Percentiles rank a stretch among this genome's conserved stretches.
These are phyloP conservation scores for Anagyrus pseudococci DNA, from an alignment of 2,888 invertebrate species.

Conservation along the genomic window DNA sequence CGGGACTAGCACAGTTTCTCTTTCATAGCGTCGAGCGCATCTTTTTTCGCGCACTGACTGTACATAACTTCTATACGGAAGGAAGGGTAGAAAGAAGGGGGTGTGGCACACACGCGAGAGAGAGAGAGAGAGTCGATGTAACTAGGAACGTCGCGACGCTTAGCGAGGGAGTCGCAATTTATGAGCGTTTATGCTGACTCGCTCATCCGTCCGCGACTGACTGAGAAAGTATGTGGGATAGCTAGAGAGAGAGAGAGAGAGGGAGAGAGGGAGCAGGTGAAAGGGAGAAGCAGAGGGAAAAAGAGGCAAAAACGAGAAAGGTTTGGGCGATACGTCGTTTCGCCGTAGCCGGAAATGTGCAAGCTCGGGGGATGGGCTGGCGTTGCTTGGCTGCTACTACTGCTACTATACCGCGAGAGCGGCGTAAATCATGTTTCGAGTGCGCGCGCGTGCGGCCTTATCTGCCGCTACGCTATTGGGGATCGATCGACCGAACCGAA, in stretches of 20 bases:
- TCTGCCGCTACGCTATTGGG: constrained; percentile 24
- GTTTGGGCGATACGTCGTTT: neutral
- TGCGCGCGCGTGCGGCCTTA: constrained; percentile 13
- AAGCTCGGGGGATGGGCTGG: no score
- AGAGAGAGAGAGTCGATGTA: no score
- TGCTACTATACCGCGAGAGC: no score
- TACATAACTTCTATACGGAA: no score
- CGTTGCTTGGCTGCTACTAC: neutral
- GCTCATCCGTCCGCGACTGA: constrained; percentile 34
- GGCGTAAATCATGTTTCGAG: constrained; percentile 35
- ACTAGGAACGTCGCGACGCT: neutral
- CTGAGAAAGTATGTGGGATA: no score
- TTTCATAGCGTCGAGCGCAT: neutral
- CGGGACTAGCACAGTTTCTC: neutral
- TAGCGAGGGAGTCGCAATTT: constrained; percentile 28
- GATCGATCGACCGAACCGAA: constrained; percentile 28
- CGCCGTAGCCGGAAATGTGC: constrained; percentile 17
- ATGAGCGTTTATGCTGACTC: constrained; percentile 40
- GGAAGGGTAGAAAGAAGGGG: no score
- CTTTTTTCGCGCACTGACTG: neutral
- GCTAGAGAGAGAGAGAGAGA: neutral
- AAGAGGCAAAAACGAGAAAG: constrained; percentile 23
- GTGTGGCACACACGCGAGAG: no score
- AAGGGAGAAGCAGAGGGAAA: constrained; percentile 11
- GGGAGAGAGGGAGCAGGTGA: neutral